Evolutionary conservation across 2,113 vertebrate species (phyloP).

Genomic region (Cyanistes caeruleus): DNA sequence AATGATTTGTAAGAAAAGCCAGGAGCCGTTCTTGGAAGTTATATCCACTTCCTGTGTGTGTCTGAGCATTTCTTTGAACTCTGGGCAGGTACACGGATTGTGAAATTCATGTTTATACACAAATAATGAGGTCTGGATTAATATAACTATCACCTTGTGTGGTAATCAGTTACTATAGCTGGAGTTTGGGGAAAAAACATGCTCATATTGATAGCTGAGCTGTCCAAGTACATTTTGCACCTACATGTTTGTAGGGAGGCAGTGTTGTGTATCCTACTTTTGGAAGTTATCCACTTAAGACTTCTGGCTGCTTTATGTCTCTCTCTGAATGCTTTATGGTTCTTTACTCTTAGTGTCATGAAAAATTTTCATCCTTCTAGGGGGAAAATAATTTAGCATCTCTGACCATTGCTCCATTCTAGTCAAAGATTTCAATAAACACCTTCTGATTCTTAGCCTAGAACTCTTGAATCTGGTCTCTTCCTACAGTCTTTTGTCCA

Average conservation of each 20-base stretch:
- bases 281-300: neutral
- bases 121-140: neutral
- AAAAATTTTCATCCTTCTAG: neutral
- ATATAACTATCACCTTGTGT: neutral
- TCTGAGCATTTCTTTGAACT: neutral
- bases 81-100: neutral
- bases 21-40: neutral
- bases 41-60: neutral
- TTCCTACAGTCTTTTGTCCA: neutral
- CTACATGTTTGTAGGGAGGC: neutral
- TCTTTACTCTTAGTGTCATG: neutral
- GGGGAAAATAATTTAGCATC: neutral
- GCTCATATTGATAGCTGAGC: neutral
- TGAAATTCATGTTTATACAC: neutral
- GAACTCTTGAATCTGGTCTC: neutral
- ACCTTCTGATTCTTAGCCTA: neutral
- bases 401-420: neutral
- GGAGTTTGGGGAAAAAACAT: neutral
- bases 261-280: neutral
- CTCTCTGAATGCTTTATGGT: neutral
- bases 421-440: neutral
- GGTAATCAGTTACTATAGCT: neutral
- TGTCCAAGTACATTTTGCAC: neutral
- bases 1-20: neutral
- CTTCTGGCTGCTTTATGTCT: neutral